phyloP scores from a whole-genome alignment of 2,113 vertebrate species.

The Protomyctophum bolini region DNA sequence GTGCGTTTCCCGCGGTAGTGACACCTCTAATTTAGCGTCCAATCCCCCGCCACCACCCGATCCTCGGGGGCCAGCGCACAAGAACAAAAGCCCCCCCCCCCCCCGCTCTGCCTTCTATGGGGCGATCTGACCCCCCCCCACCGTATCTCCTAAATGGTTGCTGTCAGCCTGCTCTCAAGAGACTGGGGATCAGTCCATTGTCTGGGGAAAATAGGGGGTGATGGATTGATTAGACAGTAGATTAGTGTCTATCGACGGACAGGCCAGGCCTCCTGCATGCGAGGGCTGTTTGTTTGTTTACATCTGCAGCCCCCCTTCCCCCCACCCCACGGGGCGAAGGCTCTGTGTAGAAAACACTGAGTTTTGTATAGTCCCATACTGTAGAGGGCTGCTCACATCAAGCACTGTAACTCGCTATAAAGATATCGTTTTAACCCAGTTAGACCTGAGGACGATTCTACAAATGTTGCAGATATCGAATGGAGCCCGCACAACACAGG shows the following conservation, averaged over 20 bases:
- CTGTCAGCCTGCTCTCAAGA: conserved; percentile 50
- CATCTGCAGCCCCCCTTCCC: too few relatives aligned
- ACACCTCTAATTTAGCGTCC: conserved; percentile 66
- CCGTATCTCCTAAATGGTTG: conserved; percentile 33
- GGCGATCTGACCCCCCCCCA: neutral
- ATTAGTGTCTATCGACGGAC: conserved; percentile 53
- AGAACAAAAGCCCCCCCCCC: conserved; percentile 75
- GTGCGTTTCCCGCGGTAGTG: conserved; percentile 69
- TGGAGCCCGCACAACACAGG: too few relatives aligned
- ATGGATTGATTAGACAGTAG: conserved; percentile 56
- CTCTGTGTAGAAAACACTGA: too few relatives aligned
- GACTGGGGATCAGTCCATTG: conserved; percentile 57
- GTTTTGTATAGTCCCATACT: too few relatives aligned
- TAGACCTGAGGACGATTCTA: too few relatives aligned
- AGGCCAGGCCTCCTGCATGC: neutral
- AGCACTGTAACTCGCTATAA: too few relatives aligned
- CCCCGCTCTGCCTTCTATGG: conserved; percentile 18
- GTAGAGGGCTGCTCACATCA: too few relatives aligned
- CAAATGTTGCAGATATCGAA: too few relatives aligned
- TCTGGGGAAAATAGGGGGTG: conserved; percentile 45
- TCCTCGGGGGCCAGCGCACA: conserved; percentile 31
- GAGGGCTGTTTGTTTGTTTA: too few relatives aligned
- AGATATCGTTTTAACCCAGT: too few relatives aligned
- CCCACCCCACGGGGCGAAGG: too few relatives aligned
- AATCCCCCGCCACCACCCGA: conserved; percentile 21